These are phyloP conservation scores for Diabrotica undecimpunctata DNA, from an alignment of 1,140 invertebrate species.

Conservation along the genomic window DNA sequence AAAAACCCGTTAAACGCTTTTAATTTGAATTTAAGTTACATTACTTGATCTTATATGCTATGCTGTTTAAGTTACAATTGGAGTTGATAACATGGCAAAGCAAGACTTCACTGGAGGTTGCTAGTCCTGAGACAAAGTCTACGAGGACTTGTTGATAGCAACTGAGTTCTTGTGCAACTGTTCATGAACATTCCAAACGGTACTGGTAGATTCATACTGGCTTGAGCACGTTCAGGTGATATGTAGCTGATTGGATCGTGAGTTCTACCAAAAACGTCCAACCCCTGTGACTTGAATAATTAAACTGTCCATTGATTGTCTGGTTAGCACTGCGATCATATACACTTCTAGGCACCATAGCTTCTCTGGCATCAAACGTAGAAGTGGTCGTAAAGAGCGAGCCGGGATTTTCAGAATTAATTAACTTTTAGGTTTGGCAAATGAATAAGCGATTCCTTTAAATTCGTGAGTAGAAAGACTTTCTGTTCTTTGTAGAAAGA, in stretches of 20 bases:
- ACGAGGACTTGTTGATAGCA: too few species aligned
- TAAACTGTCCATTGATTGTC: conserved; percentile 38
- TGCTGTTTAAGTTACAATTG: too few species aligned
- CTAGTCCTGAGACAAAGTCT: too few species aligned
- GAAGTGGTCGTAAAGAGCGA: conserved; percentile 96
- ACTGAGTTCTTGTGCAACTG: too few species aligned
- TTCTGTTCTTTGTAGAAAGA: conserved; percentile 98
- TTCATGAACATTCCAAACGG: conserved; percentile 95
- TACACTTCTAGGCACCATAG: conserved; percentile 79
- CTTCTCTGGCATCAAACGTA: conserved; percentile 88
- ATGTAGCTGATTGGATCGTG: conserved; percentile 94
- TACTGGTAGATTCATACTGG: conserved; percentile 76
- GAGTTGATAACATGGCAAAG: too few species aligned
- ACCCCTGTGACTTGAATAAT: conserved; percentile 47
- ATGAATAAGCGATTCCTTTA: conserved; percentile 97
- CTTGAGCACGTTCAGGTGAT: conserved; percentile 78
- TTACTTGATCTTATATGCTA: too few species aligned
- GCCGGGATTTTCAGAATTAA: conserved; percentile 91
- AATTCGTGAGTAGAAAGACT: conserved; percentile 88
- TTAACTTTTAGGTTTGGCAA: conserved; percentile 95
- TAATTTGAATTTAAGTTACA: too few species aligned
- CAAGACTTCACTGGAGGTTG: too few species aligned
- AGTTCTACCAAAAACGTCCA: conserved; percentile 62
- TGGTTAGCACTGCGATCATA: conserved; percentile 59
- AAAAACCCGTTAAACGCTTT: too few species aligned